Evolutionary conservation across 1,140 invertebrate species (phyloP).

Genomic region (Tetranychus urticae): DNA sequence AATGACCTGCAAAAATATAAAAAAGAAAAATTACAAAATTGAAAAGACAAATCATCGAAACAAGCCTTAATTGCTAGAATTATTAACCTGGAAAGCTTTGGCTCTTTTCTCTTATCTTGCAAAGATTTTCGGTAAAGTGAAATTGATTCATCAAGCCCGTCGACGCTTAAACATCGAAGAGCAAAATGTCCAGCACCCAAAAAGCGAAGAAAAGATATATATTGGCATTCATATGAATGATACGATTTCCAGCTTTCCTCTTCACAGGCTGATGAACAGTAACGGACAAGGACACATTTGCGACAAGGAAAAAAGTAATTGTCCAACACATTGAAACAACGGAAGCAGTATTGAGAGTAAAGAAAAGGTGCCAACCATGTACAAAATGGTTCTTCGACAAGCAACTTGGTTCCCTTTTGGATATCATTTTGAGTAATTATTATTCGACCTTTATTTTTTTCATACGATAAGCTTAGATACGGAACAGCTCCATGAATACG

Average conservation of each 20-base stretch:
- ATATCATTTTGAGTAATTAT: neutral
- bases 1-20: no score
- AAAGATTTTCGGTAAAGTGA: neutral
- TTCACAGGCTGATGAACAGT: neutral
- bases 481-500: no score
- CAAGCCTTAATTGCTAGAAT: no score
- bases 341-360: neutral
- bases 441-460: no score
- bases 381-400: neutral
- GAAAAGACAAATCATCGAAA: neutral
- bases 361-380: neutral
- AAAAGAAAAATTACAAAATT: neutral
- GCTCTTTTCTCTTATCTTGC: neutral
- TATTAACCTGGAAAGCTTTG: neutral
- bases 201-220: neutral
- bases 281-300: neutral
- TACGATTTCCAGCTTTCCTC: neutral
- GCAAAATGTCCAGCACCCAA: neutral
- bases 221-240: neutral
- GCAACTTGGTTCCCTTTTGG: neutral
- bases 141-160: neutral
- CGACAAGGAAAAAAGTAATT: neutral
- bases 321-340: neutral
- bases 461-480: no score
- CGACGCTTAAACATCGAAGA: neutral